A percentile compares a stretch with the other conserved stretches of the same genome.
Conservation (phyloP, 2,113 vertebrate genomes). For the Canis aureus region DNA sequence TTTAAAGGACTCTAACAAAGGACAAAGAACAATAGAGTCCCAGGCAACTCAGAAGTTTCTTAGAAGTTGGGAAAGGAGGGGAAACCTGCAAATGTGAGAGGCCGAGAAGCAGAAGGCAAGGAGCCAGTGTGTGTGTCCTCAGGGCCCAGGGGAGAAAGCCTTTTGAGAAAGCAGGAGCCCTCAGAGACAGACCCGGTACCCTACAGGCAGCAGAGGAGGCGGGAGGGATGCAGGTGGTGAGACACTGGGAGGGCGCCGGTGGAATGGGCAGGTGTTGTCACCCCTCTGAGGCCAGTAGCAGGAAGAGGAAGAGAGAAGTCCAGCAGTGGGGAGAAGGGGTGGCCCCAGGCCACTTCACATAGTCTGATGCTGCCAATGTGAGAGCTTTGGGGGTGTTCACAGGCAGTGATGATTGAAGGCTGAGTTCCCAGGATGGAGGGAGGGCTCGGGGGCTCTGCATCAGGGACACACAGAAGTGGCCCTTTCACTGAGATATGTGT, state of each 20-base stretch:
- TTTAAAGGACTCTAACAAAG: neutral
- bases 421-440: neutral
- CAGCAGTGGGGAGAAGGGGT: accelerated
- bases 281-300: too few relatives aligned
- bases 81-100: neutral
- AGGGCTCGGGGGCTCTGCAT: neutral
- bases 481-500: neutral
- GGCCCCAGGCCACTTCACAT: neutral
- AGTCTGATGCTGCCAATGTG: neutral
- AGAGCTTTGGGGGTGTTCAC: neutral
- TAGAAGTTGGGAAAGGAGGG: neutral
- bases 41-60: neutral
- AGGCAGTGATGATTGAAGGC: neutral
- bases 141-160: neutral
- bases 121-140: neutral
- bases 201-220: neutral
- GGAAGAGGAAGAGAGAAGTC: neutral
- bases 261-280: too few relatives aligned
- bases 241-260: neutral
- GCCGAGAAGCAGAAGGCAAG: neutral
- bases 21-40: neutral
- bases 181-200: neutral
- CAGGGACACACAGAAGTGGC: neutral
- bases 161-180: neutral
- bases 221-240: accelerated